These are phyloP conservation scores for Zosterops lateralis DNA, from an alignment of 2,113 vertebrate species.

Conservation along the genomic window DNA sequence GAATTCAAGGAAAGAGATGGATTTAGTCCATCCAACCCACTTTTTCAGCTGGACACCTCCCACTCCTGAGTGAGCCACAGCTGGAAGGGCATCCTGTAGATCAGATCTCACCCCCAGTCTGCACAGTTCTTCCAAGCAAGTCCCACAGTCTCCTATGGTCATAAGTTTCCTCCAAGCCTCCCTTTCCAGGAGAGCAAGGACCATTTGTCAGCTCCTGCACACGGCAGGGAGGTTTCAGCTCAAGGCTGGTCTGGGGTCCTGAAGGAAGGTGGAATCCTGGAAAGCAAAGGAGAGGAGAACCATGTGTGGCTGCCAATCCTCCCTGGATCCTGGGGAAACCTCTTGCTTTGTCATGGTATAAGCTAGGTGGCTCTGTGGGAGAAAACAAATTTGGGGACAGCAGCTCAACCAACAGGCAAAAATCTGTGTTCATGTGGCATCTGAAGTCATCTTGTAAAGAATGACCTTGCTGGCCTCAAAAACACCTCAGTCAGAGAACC, in stretches of 20 bases:
- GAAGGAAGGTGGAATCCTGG: not conserved
- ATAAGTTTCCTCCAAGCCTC: not conserved
- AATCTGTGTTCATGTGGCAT: not conserved
- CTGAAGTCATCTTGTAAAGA: not conserved
- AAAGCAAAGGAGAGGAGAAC: too few relatives aligned
- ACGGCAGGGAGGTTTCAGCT: accelerated
- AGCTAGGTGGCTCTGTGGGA: not conserved
- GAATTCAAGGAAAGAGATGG: not conserved
- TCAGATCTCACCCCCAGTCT: not conserved
- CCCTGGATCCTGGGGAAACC: not conserved
- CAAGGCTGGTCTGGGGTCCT: not conserved
- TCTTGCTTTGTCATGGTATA: not conserved
- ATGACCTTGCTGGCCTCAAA: accelerated
- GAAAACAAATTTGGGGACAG: not conserved
- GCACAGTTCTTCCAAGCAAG: not conserved
- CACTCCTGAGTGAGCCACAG: accelerated
- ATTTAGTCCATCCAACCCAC: not conserved
- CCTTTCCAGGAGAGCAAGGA: not conserved
- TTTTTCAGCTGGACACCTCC: not conserved
- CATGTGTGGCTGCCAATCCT: too few relatives aligned
- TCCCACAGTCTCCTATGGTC: accelerated
- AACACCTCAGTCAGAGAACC: not conserved
- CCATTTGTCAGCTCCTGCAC: accelerated
- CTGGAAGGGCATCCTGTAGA: not conserved
- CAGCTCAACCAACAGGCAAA: not conserved